These are phyloP conservation scores for Platycheirus rosarum DNA, from an alignment of 2,888 invertebrate genomes.

Conservation along the genomic window DNA sequence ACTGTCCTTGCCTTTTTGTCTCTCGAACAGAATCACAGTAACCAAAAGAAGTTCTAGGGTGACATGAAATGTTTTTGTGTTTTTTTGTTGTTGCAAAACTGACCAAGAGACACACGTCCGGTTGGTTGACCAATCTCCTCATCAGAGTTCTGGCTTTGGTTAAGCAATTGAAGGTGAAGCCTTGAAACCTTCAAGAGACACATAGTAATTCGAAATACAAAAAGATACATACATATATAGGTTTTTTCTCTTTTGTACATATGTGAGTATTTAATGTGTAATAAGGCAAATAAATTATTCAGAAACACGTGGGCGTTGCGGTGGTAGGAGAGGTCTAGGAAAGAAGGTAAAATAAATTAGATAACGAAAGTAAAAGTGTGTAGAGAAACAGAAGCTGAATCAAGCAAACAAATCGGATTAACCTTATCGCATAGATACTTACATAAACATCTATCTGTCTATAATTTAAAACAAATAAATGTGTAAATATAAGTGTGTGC, in stretches of 20 bases:
- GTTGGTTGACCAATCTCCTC: neutral
- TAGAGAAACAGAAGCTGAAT: neutral
- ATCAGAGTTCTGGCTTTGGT: neutral
- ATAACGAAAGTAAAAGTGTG: neutral
- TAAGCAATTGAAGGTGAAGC: neutral
- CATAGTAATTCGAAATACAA: neutral
- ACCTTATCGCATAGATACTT: neutral
- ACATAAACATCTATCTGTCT: neutral
- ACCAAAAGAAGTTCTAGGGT: neutral
- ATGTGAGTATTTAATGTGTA: too few species aligned
- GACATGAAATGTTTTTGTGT: neutral
- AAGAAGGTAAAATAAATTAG: neutral
- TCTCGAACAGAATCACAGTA: neutral
- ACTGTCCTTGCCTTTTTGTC: neutral
- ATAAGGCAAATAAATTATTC: neutral
- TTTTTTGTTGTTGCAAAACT: neutral
- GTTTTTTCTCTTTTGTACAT: neutral
- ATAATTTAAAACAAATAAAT: neutral
- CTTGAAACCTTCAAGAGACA: neutral
- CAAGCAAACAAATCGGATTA: neutral
- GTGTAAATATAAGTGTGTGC: neutral
- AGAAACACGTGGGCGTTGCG: neutral
- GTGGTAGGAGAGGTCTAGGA: neutral
- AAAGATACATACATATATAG: too few species aligned
- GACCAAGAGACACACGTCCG: neutral